phyloP scores from a whole-genome alignment of 2,797 vertebrate genomes.

The Prionace glauca region DNA sequence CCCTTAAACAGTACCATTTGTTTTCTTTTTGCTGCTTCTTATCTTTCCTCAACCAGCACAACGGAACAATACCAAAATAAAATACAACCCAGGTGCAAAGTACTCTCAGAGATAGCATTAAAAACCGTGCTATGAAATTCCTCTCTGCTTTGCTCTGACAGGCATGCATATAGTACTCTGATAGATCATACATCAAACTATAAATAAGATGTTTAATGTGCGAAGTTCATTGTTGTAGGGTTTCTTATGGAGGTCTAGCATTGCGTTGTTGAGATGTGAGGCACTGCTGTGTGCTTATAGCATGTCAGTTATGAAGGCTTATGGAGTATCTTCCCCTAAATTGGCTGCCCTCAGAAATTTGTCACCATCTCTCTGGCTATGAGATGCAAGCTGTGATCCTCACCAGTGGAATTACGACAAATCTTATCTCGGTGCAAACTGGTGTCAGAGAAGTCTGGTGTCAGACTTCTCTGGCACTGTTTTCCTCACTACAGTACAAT shows the following conservation, averaged over 20 bases:
- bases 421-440: too few relatives aligned
- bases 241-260: not conserved
- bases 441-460: too few relatives aligned
- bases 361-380: too few relatives aligned
- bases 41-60: not conserved
- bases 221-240: not conserved
- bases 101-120: not conserved
- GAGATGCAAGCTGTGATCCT: too few relatives aligned
- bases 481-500: too few relatives aligned
- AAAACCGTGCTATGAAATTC: not conserved
- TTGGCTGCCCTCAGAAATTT: too few relatives aligned
- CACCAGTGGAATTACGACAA: too few relatives aligned
- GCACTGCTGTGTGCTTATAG: too few relatives aligned
- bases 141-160: not conserved
- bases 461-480: too few relatives aligned
- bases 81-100: not conserved
- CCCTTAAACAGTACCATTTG: not conserved
- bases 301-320: too few relatives aligned
- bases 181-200: not conserved
- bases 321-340: too few relatives aligned
- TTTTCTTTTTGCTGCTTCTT: not conserved
- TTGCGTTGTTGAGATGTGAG: not conserved
- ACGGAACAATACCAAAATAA: not conserved
- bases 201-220: not conserved
- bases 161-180: not conserved